Evolutionary conservation across 2,797 vertebrate species (phyloP).

Genomic region (Hyperoplus lanceolatus): DNA sequence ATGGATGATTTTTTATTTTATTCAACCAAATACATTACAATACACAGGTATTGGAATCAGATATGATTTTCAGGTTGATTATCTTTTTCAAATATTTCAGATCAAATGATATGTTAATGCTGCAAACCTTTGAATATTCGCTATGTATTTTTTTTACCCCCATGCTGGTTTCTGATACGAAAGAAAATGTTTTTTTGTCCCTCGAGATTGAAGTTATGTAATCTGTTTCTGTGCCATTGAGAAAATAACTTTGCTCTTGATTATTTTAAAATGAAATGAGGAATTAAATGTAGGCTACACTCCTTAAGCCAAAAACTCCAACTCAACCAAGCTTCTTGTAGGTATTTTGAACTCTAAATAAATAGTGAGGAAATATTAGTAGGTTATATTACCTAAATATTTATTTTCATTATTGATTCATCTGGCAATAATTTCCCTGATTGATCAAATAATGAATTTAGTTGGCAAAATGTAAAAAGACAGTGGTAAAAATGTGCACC

Average conservation of each 20-base stretch:
- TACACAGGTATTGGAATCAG: slow-evolving; percentile 3
- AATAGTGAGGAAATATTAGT: not conserved
- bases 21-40: not conserved
- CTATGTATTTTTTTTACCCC: not conserved
- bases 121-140: not conserved
- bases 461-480: not conserved
- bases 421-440: not conserved
- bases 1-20: not conserved
- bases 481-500: not conserved
- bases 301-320: not conserved
- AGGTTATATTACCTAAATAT: not conserved
- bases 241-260: not conserved
- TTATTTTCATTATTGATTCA: too few species aligned
- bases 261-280: slow-evolving; percentile 6
- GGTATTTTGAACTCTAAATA: not conserved
- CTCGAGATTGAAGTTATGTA: not conserved
- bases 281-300: too few species aligned
- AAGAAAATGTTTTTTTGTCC: not conserved
- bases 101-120: slow-evolving; percentile 11
- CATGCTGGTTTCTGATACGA: not conserved
- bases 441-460: not conserved
- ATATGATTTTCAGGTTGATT: slow-evolving; percentile 11
- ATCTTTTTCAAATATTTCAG: slow-evolving; percentile 19
- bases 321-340: not conserved
- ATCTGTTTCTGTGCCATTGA: not conserved